Evolutionary conservation across 2,888 invertebrate species (phyloP).

Genomic region (Chromoteleia sp.): DNA sequence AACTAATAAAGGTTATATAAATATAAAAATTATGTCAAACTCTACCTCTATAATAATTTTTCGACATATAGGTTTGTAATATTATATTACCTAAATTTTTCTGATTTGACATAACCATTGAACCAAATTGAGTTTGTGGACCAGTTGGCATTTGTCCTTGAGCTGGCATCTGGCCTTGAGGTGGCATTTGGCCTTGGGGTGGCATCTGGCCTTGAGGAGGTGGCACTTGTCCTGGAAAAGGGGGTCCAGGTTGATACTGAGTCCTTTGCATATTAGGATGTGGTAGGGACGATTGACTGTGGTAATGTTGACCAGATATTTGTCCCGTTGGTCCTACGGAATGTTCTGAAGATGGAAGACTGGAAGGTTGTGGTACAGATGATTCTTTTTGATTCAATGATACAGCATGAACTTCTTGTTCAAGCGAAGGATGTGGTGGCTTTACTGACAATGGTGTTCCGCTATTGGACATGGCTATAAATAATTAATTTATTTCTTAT

Average conservation of each 20-base stretch:
- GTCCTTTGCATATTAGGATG: constrained; percentile 60
- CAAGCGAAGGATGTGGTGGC: constrained; percentile 52
- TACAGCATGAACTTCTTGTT: constrained; percentile 46
- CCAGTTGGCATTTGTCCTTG: constrained; percentile 23
- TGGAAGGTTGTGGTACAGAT: constrained; percentile 71
- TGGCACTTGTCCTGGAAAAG: constrained; percentile 61
- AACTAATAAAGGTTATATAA: too few relatives aligned
- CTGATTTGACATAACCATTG: constrained; percentile 36
- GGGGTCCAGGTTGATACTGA: constrained; percentile 60
- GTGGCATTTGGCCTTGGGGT: constrained; percentile 59
- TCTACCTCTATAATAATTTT: too few relatives aligned
- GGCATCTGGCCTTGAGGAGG: constrained; percentile 35
- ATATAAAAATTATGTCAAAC: too few relatives aligned
- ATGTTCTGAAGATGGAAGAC: constrained; percentile 77
- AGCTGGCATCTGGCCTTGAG: constrained; percentile 30
- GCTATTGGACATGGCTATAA: constrained; percentile 64
- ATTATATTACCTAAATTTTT: constrained; percentile 62
- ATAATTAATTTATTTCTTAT: neutral
- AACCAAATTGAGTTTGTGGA: constrained; percentile 39
- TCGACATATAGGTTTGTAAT: too few relatives aligned
- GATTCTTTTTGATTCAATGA: constrained; percentile 68
- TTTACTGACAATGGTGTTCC: constrained; percentile 49
- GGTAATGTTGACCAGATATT: constrained; percentile 66
- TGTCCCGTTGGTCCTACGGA: constrained; percentile 65
- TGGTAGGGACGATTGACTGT: constrained; percentile 49